These are phyloP conservation scores for Pelmatolapia mariae DNA, from an alignment of 2,113 vertebrate genomes.

Conservation along the genomic window DNA sequence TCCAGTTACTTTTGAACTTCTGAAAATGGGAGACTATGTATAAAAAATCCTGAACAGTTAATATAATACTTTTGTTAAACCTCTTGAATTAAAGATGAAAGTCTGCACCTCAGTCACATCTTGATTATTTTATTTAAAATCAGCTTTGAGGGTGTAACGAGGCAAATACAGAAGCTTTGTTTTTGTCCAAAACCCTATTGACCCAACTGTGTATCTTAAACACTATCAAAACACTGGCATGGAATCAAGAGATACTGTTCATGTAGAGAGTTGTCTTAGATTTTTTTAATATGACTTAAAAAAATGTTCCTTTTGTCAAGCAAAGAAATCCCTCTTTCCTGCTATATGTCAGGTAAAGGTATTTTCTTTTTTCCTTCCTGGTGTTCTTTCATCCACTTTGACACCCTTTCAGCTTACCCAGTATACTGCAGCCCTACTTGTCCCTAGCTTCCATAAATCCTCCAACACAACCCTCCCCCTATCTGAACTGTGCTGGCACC, in stretches of 20 bases:
- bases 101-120: neutral
- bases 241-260: neutral
- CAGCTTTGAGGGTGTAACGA: neutral
- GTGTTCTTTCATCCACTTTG: neutral
- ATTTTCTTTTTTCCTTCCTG: neutral
- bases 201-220: neutral
- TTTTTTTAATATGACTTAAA: neutral
- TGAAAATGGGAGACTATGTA: neutral
- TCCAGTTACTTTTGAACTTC: neutral
- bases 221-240: neutral
- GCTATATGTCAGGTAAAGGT: neutral
- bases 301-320: neutral
- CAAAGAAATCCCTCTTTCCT: neutral
- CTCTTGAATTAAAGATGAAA: neutral
- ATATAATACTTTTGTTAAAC: neutral
- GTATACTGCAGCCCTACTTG: neutral
- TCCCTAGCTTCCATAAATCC: neutral
- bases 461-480: neutral
- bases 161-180: neutral
- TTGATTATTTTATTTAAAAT: neutral
- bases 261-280: neutral
- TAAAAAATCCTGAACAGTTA: neutral
- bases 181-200: neutral
- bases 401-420: constrained; percentile 10
- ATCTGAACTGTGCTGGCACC: constrained; percentile 19